Evolutionary conservation across 2,797 vertebrate species (phyloP), one percentile per base, ranked within the genome.

Genomic region (Lophius americanus): DNA sequence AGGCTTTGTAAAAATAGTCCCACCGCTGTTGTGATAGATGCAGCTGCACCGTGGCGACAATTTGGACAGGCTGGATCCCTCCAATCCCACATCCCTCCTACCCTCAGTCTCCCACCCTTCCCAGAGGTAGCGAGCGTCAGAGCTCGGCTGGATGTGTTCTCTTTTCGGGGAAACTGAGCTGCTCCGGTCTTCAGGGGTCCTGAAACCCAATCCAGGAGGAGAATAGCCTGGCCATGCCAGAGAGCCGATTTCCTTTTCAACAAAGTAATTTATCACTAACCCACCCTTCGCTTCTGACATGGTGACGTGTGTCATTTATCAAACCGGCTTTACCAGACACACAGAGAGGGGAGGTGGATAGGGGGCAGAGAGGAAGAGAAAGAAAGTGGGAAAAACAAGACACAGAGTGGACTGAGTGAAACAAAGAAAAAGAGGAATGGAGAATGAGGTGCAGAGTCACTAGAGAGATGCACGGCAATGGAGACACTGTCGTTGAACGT

Each of bases 271-370:
- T 95, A 99, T 99, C 97, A 99, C 94, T 93, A 96, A 96, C 96
- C 96, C 94, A 96, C 96, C 96, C 92, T 96, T 96, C 93, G 93
- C 95, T 96, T 94, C 93, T 95, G 95, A 97, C 97, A 96, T 94
- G 90, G 94, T 96, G 98, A 98, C 96, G 94, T 89, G 95, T 97
- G 97, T 98, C 98, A 98, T 99, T 98, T 98, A 98, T 99, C 97
- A 98, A 94, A 88, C 89, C 71, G 94, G 95, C 94, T 95, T 95
- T 93, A 95, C 90, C 95, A 90, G 95, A 95, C 94, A 91, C 82
- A 78, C 87, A 81, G 89, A 76, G 51, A 53, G 14, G 81, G 87
- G 83, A 83, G 81, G 87, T 76, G 83, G 75, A 73, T 66, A 42
- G 59, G 67, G 71, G 81, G 79, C 77, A 42, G 73, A 49, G 83